Percentiles rank a stretch among this genome's conserved stretches.
These are phyloP conservation scores for Patella depressa DNA, from an alignment of 2,888 invertebrate species.

Conservation along the genomic window DNA sequence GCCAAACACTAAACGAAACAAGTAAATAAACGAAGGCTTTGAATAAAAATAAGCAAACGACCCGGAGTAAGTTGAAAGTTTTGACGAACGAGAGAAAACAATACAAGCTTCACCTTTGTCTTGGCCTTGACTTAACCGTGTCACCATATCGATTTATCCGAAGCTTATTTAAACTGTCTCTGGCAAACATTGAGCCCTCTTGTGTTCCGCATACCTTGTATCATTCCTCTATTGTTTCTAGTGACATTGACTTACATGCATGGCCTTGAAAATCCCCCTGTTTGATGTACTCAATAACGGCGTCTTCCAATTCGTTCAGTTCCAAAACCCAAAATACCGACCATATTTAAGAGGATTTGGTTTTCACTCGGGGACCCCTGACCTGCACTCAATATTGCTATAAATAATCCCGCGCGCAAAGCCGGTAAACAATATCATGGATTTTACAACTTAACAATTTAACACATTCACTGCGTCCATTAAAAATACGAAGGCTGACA, in stretches of 20 bases:
- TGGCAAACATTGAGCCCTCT: not conserved
- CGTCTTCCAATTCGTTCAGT: not conserved
- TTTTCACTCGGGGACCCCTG: not conserved
- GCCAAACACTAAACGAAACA: no score
- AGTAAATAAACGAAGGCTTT: no score
- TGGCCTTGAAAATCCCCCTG: slow-evolving; percentile 5
- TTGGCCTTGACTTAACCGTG: slow-evolving; percentile 10
- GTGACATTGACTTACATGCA: slow-evolving; percentile 6
- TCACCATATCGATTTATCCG: not conserved
- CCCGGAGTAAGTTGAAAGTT: no score
- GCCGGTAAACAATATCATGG: no score
- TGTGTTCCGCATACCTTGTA: not conserved
- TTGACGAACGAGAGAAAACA: not conserved
- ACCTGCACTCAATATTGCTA: not conserved
- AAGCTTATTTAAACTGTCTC: not conserved
- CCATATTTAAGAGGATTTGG: not conserved
- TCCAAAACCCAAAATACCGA: not conserved
- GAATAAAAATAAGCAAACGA: no score
- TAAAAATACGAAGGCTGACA: no score
- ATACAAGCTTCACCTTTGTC: not conserved
- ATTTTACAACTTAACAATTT: no score
- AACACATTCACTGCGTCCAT: no score
- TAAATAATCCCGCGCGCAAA: not conserved
- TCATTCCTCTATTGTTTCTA: not conserved
- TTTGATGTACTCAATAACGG: not conserved